Conservation (phyloP, 2,113 vertebrate species). For the Chamaetylas fuelleborni region DNA sequence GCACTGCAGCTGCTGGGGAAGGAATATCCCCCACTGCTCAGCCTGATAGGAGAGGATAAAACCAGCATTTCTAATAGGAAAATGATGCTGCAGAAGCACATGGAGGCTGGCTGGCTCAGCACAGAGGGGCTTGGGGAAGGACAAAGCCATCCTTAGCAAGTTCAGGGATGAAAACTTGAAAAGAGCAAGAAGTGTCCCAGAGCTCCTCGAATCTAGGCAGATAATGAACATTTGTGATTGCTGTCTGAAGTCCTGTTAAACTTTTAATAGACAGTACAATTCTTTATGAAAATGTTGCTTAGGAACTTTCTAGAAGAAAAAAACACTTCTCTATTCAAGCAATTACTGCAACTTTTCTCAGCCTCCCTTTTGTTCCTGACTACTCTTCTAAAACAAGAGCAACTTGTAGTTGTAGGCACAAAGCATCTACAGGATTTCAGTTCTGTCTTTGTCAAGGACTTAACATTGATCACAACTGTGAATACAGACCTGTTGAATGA, state of each 20-base stretch:
- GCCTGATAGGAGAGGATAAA: conserved; percentile 52
- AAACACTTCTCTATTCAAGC: background rate
- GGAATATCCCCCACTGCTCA: conserved; percentile 56
- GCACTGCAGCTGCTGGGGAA: conserved; percentile 59
- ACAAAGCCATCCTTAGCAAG: background rate
- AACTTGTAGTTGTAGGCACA: background rate
- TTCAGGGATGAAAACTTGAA: background rate
- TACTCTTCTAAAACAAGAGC: background rate
- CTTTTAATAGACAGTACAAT: background rate
- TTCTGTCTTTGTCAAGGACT: background rate
- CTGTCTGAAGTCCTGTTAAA: background rate
- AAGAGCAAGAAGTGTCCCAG: background rate
- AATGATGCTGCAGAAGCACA: conserved; percentile 50
- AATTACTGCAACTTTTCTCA: background rate
- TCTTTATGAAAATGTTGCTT: background rate
- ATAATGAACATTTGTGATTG: background rate
- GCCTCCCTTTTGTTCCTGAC: background rate
- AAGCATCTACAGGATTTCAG: background rate
- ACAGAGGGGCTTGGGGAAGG: background rate
- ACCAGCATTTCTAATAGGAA: conserved; percentile 64
- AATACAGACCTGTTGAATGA: background rate
- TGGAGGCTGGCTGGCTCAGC: background rate
- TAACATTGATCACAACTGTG: background rate
- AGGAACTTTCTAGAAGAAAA: background rate
- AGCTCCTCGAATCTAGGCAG: background rate